phyloP scores from a whole-genome alignment of 1,140 invertebrate species.

The Hetaerina americana region DNA sequence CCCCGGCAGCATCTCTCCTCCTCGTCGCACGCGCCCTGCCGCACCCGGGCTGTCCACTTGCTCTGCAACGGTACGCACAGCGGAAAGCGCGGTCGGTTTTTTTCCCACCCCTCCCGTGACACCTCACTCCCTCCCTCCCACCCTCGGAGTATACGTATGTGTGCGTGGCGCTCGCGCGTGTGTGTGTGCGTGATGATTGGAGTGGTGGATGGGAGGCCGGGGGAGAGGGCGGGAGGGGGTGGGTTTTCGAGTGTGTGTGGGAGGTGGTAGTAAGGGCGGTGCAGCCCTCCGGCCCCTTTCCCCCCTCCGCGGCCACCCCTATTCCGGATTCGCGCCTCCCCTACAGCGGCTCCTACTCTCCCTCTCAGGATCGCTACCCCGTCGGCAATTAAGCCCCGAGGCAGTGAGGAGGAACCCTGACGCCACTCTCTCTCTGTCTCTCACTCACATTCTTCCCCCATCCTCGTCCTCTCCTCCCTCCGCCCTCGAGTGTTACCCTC shows the following conservation, averaged over 20 bases:
- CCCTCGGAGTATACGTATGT: too few species aligned
- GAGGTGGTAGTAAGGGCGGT: too few species aligned
- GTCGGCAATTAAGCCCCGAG: neutral
- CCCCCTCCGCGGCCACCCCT: too few species aligned
- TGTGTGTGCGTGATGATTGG: too few species aligned
- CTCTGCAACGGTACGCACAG: neutral
- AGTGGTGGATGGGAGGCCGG: too few species aligned
- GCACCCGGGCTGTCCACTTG: neutral
- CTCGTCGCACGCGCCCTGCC: neutral
- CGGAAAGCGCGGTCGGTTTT: neutral
- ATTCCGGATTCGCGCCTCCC: neutral
- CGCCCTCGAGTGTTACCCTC: too few species aligned
- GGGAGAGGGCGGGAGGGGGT: too few species aligned
- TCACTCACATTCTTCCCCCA: neutral
- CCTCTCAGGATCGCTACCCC: neutral
- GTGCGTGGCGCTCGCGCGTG: too few species aligned
- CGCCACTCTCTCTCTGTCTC: neutral
- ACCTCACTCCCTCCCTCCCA: too few species aligned
- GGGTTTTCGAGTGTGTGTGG: too few species aligned
- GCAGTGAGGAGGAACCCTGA: neutral
- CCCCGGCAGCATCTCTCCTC: neutral
- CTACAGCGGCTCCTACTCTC: neutral
- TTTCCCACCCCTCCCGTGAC: too few species aligned
- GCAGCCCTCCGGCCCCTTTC: too few species aligned
- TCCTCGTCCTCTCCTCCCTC: neutral